Evolutionary conservation across 2,113 vertebrate species (phyloP).

Genomic region (Oncorhynchus nerka): DNA sequence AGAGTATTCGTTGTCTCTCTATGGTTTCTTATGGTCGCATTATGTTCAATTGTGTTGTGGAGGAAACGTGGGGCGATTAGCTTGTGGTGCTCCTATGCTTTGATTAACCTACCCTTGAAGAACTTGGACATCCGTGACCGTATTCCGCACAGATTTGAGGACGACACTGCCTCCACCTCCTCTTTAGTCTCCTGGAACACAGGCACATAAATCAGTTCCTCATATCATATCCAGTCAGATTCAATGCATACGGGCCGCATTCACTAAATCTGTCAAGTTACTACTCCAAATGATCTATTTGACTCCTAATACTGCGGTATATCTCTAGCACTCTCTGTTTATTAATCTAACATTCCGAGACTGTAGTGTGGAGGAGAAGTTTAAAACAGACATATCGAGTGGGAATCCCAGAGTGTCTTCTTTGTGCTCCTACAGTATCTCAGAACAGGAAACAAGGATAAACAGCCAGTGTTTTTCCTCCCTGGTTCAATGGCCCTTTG

Average conservation of each 20-base stretch:
- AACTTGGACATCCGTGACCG: constrained; percentile 53
- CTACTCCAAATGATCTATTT: constrained; percentile 63
- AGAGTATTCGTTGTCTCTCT: constrained; percentile 71
- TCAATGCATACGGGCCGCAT: constrained; percentile 70
- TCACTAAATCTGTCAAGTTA: constrained; percentile 71
- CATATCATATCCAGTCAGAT: constrained; percentile 74
- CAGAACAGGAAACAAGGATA: constrained; percentile 55
- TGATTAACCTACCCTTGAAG: constrained; percentile 75
- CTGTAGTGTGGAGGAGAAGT: background rate
- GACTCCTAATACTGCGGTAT: constrained; percentile 66
- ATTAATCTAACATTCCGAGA: constrained; percentile 39
- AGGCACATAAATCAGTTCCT: constrained; percentile 72
- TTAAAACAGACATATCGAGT: constrained; percentile 29
- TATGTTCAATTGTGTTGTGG: constrained; percentile 46
- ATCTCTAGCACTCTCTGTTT: constrained; percentile 60
- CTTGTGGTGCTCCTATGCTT: constrained; percentile 34
- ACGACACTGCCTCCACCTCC: constrained; percentile 55
- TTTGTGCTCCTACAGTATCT: constrained; percentile 33
- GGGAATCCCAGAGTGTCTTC: constrained; percentile 33
- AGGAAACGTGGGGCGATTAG: constrained; percentile 27
- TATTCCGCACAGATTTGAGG: constrained; percentile 45
- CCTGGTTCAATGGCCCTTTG: constrained; percentile 59
- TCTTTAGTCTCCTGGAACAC: constrained; percentile 58
- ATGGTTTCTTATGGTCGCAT: constrained; percentile 68
- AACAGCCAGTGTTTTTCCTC: constrained; percentile 46